Evolutionary conservation across 2,113 vertebrate species (phyloP).

Genomic region (Fukomys damarensis): DNA sequence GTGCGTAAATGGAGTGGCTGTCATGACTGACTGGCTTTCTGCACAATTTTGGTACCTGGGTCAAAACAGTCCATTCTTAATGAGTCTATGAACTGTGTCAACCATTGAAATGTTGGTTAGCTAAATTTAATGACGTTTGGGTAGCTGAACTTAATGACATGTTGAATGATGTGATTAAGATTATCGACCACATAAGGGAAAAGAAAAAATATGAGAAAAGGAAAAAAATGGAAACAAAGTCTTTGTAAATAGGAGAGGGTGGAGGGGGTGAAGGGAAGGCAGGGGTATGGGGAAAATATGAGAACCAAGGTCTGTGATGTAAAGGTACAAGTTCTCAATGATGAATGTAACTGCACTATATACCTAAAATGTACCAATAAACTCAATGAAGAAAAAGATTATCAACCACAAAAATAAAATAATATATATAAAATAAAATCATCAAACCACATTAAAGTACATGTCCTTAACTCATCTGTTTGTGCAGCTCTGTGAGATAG

Average conservation of each 20-base stretch:
- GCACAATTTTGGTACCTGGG: background rate
- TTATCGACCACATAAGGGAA: background rate
- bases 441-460: background rate
- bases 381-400: too few relatives aligned
- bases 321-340: too few relatives aligned
- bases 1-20: background rate
- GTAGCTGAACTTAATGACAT: background rate
- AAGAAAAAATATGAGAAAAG: too few relatives aligned
- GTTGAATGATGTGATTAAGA: background rate
- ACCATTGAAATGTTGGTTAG: background rate
- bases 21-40: background rate
- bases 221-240: too few relatives aligned
- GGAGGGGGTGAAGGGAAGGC: too few relatives aligned
- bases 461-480: background rate
- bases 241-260: too few relatives aligned
- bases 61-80: background rate
- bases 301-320: too few relatives aligned
- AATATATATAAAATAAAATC: background rate
- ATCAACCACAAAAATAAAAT: background rate
- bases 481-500: background rate
- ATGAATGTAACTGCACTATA: too few relatives aligned
- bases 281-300: too few relatives aligned
- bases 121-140: background rate
- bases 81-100: background rate
- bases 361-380: too few relatives aligned